Evolutionary conservation across 2,888 invertebrate species (phyloP).

Genomic region (Zaprionus bogoriensis): DNA sequence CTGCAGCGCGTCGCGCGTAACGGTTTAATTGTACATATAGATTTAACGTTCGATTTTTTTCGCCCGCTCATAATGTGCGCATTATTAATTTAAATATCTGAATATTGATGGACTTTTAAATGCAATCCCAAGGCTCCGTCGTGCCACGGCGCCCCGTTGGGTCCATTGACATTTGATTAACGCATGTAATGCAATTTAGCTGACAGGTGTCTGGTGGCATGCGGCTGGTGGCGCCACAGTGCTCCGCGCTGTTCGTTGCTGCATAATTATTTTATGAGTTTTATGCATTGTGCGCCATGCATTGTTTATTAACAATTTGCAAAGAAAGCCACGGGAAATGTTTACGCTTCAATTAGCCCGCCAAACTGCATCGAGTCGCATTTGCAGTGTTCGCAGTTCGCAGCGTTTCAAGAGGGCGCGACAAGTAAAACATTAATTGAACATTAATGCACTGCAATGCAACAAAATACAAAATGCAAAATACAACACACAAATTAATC

Average conservation of each 20-base stretch:
- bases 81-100: conserved; percentile 71
- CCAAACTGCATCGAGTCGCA: conserved; percentile 11
- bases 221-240: conserved; percentile 10
- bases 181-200: conserved; percentile 65
- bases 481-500: conserved; percentile 30
- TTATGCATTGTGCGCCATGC: conserved; percentile 11
- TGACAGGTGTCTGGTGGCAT: neutral
- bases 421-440: conserved; percentile 62
- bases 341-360: conserved; percentile 68
- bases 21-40: conserved; percentile 44
- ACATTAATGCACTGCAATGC: conserved; percentile 61
- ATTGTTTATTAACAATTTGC: conserved; percentile 53
- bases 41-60: neutral
- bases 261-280: conserved; percentile 63
- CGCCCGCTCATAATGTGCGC: conserved; percentile 35
- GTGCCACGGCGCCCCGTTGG: neutral
- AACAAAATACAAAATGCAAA: no score
- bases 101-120: conserved; percentile 68
- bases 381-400: conserved; percentile 13
- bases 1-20: conserved; percentile 27
- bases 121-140: conserved; percentile 19
- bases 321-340: conserved; percentile 60
- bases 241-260: conserved; percentile 17
- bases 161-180: conserved; percentile 65
- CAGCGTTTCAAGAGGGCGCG: neutral